phyloP scores from a whole-genome alignment of 1,140 invertebrate species.

The Laupala kohalensis region DNA sequence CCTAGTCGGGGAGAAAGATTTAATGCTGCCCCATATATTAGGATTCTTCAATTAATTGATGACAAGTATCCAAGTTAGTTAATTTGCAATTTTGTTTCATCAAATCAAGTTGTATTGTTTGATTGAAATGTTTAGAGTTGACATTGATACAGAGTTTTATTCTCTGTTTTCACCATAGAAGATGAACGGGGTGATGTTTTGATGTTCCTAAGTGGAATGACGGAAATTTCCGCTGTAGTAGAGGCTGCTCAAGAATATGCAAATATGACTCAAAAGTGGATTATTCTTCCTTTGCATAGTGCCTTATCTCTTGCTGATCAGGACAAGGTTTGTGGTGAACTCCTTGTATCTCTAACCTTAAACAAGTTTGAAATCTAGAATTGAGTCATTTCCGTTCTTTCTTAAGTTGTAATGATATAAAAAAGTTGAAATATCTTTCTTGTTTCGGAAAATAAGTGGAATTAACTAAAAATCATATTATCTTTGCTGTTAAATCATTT shows the following conservation, averaged over 20 bases:
- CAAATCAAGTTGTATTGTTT: neutral
- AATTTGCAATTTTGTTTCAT: too few species aligned
- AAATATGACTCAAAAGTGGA: conserved; percentile 71
- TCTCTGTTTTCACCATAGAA: conserved; percentile 24
- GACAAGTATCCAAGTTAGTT: conserved; percentile 63
- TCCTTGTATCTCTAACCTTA: neutral
- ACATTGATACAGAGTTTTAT: neutral
- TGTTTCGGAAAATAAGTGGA: too few species aligned
- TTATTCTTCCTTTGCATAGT: conserved; percentile 89
- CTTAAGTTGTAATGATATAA: too few species aligned
- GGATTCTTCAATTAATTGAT: conserved; percentile 85
- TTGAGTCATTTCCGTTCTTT: neutral
- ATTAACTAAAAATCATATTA: too few species aligned
- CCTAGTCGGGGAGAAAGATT: conserved; percentile 55
- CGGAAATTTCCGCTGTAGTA: conserved; percentile 82
- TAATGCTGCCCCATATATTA: conserved; percentile 83
- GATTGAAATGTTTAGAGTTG: neutral
- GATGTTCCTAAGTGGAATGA: conserved; percentile 92
- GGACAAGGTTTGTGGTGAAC: conserved; percentile 58
- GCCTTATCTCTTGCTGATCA: conserved; percentile 86
- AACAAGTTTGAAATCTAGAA: neutral
- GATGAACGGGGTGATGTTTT: conserved; percentile 88
- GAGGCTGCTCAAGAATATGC: conserved; percentile 79
- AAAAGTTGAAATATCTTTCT: too few species aligned
- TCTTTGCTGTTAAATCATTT: too few species aligned